These are phyloP conservation scores for Myxocyprinus asiaticus DNA, from an alignment of 2,113 vertebrate genomes.

Conservation along the genomic window DNA sequence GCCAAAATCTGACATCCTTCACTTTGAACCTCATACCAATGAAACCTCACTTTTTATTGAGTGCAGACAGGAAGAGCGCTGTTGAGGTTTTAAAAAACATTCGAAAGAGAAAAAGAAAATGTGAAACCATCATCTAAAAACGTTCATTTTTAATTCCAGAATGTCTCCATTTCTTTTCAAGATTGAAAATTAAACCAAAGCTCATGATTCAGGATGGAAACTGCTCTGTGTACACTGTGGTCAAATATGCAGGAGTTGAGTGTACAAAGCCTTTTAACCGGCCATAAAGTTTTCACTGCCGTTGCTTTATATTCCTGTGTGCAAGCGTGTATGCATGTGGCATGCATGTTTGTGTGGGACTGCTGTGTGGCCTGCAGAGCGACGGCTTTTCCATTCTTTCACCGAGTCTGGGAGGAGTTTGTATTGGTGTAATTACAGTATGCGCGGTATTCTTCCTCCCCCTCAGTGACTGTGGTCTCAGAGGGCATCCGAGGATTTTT, in stretches of 20 bases:
- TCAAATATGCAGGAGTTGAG: background rate
- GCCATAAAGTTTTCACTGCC: conserved; percentile 27
- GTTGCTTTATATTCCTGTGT: conserved; percentile 27
- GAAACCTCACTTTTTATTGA: too few relatives aligned
- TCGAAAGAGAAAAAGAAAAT: too few relatives aligned
- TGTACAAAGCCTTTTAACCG: conserved; percentile 22
- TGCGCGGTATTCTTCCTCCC: background rate
- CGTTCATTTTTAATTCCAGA: too few relatives aligned
- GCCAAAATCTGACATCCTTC: too few relatives aligned
- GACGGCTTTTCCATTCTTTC: conserved; percentile 30
- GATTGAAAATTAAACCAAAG: too few relatives aligned
- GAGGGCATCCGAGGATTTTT: conserved; percentile 2
- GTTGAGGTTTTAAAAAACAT: too few relatives aligned
- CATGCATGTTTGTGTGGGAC: conserved; percentile 8
- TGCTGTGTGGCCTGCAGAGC: background rate
- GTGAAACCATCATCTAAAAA: too few relatives aligned
- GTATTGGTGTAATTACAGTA: conserved; percentile 18
- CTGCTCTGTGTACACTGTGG: background rate
- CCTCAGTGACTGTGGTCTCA: conserved; percentile 27
- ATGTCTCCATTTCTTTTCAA: too few relatives aligned
- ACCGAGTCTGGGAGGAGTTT: background rate
- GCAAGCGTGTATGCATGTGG: conserved; percentile 14
- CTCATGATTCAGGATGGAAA: background rate
- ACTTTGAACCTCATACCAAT: too few relatives aligned
- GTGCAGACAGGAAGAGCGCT: too few relatives aligned